These are phyloP conservation scores for Buphagus erythrorhynchus DNA, from an alignment of 2,797 vertebrate species.

Conservation along the genomic window DNA sequence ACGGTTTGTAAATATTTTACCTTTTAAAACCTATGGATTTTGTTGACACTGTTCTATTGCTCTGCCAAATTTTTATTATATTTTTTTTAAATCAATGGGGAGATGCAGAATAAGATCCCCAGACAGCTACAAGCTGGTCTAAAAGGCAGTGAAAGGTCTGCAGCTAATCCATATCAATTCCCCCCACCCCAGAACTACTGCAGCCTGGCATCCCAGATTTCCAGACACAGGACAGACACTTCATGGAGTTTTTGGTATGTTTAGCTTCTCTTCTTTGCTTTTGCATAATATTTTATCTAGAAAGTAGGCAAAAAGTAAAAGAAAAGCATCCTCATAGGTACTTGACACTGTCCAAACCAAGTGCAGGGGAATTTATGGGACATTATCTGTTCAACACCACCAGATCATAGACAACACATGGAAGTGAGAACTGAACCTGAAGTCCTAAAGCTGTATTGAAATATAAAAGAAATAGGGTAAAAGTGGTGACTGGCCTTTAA, in stretches of 20 bases:
- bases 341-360: background rate
- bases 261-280: background rate
- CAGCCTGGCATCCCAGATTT: background rate
- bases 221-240: background rate
- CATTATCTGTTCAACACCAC: background rate
- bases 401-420: background rate
- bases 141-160: background rate
- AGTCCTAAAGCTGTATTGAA: background rate
- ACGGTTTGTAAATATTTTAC: background rate
- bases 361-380: rapidly evolving
- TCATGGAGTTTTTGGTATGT: background rate
- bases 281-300: background rate
- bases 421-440: background rate
- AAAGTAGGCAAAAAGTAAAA: background rate
- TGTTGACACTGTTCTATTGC: background rate
- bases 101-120: background rate
- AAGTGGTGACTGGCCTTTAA: background rate
- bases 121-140: background rate
- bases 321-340: background rate
- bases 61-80: background rate
- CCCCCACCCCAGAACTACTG: background rate
- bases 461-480: background rate
- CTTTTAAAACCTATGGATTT: background rate
- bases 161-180: background rate
- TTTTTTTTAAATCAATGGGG: background rate